Conservation (phyloP, 1,140 invertebrate genomes). For the Eriosoma lanigerum region DNA sequence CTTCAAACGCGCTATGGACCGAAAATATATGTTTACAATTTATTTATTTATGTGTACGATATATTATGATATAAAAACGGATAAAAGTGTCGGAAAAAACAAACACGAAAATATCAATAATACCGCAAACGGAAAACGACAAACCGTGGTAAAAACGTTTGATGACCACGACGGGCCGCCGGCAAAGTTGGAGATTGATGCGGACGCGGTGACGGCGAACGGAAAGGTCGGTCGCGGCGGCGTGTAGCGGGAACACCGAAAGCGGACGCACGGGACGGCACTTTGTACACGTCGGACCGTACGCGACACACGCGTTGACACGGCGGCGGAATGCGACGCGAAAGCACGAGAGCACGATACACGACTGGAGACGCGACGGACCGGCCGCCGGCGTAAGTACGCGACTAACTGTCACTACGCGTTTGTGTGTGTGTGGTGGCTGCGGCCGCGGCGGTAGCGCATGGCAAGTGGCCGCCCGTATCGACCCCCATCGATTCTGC, state of each 20-base stretch:
- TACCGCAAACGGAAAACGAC: background rate
- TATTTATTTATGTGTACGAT: background rate
- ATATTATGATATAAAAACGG: background rate
- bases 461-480: constrained; percentile 30
- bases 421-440: background rate
- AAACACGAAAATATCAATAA: background rate
- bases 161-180: background rate
- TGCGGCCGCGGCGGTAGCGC: constrained; percentile 2
- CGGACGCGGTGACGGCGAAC: background rate
- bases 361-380: background rate
- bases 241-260: background rate
- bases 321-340: background rate
- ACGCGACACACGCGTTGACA: background rate
- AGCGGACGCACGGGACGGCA: background rate
- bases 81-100: background rate
- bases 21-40: too few species aligned
- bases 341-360: too few species aligned
- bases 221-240: background rate
- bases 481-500: constrained; percentile 44
- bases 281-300: background rate
- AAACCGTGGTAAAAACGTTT: background rate
- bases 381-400: constrained; percentile 26
- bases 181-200: background rate
- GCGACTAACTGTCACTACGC: constrained; percentile 20
- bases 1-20: too few species aligned